These are phyloP conservation scores for Scylla paramamosain DNA, from an alignment of 1,140 invertebrate genomes.

Conservation along the genomic window DNA sequence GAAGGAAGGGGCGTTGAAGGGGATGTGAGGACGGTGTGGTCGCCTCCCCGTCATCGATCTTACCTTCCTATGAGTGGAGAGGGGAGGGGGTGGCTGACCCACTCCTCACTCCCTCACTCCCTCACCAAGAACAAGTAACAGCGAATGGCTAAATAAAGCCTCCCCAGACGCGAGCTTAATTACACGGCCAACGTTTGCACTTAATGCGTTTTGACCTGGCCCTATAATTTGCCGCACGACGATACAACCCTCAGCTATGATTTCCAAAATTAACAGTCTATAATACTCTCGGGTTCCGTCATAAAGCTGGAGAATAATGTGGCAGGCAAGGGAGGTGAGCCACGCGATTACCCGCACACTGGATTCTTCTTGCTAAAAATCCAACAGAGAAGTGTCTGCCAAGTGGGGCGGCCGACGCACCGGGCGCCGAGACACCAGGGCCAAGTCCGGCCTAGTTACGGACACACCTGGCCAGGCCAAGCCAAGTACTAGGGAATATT, in stretches of 20 bases:
- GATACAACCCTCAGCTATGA: conserved; percentile 60
- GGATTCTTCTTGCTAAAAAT: not conserved
- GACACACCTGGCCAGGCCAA: not conserved
- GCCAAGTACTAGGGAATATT: not conserved
- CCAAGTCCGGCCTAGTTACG: not conserved
- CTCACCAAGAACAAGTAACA: conserved; percentile 47
- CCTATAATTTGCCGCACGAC: conserved; percentile 55
- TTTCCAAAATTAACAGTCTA: conserved; percentile 67
- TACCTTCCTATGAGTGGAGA: not conserved
- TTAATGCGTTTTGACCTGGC: conserved; percentile 53
- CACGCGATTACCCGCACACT: conserved; percentile 27
- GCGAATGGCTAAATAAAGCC: conserved; percentile 48
- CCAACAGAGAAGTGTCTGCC: not conserved
- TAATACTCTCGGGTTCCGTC: conserved; percentile 42
- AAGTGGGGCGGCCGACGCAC: too few relatives aligned
- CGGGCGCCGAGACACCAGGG: not conserved
- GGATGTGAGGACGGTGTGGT: not conserved
- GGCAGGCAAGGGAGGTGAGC: not conserved
- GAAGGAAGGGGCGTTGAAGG: too few relatives aligned
- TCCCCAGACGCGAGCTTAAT: not conserved
- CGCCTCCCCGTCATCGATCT: conserved; percentile 28
- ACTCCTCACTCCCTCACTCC: not conserved
- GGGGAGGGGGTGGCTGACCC: not conserved
- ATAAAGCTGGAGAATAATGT: conserved; percentile 47
- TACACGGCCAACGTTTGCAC: conserved; percentile 59